Evolutionary conservation across 2,113 vertebrate genomes (phyloP).

Genomic region (Falco punctatus): DNA sequence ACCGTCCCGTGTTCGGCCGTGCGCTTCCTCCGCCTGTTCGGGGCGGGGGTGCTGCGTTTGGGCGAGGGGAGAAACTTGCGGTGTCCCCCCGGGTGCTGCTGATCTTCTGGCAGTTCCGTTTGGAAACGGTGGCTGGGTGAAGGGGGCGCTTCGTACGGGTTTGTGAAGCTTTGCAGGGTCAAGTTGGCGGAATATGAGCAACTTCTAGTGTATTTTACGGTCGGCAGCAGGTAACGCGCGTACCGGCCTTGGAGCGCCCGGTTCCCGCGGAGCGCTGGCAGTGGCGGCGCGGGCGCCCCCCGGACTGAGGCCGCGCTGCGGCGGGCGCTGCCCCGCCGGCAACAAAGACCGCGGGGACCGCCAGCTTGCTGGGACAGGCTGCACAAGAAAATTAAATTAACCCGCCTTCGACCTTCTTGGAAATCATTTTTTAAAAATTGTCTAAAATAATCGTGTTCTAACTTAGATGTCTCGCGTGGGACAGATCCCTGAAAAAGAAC

Average conservation of each 20-base stretch:
- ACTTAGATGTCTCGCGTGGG: neutral
- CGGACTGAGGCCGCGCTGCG: neutral
- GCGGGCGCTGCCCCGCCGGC: neutral
- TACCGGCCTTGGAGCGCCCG: neutral
- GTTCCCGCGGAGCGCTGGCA: too few relatives aligned
- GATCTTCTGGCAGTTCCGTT: neutral
- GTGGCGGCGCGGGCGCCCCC: neutral
- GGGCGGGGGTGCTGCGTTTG: neutral
- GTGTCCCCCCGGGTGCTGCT: neutral
- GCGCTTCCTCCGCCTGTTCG: neutral
- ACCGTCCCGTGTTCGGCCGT: neutral
- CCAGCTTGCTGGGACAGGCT: accelerated
- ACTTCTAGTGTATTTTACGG: accelerated
- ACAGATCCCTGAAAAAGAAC: neutral
- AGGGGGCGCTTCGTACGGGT: neutral
- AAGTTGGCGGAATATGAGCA: neutral
- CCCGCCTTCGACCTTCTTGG: too few relatives aligned
- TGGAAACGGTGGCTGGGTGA: neutral
- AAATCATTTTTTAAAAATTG: neutral
- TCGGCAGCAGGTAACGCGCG: accelerated
- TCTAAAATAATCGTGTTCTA: neutral
- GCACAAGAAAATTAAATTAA: neutral
- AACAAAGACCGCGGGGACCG: neutral
- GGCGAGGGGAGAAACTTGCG: neutral
- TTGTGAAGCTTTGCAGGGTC: neutral